A percentile compares a stretch with the other conserved stretches of the same genome.
Evolutionary conservation across 1,140 invertebrate species (phyloP).

Genomic region (Saccostrea glomerata): DNA sequence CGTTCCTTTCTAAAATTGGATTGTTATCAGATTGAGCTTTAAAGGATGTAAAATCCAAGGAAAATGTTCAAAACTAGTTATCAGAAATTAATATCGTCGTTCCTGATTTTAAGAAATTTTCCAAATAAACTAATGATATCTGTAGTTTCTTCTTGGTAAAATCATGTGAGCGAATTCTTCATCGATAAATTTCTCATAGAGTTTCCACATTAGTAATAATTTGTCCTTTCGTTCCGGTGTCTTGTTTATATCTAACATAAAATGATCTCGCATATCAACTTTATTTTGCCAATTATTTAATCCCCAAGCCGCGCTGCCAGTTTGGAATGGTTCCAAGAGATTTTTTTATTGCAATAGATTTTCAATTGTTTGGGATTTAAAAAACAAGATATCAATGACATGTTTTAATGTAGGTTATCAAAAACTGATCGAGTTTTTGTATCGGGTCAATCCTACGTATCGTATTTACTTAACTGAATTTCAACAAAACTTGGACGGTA

Average conservation of each 20-base stretch:
- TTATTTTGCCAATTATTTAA: constrained; percentile 37
- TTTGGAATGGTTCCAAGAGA: constrained; percentile 8
- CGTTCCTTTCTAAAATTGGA: neutral
- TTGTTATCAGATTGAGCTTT: neutral
- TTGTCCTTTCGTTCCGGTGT: neutral
- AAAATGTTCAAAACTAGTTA: neutral
- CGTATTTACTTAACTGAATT: constrained; percentile 5
- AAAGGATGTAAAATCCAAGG: neutral
- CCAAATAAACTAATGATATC: too few relatives aligned
- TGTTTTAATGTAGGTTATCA: neutral
- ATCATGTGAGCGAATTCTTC: neutral
- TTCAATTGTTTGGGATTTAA: constrained; percentile 25
- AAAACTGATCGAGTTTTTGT: neutral
- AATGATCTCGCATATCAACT: neutral
- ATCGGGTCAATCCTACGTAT: neutral
- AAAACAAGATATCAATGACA: constrained; percentile 34
- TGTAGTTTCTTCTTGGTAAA: neutral
- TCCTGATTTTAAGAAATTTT: too few relatives aligned
- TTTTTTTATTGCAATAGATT: constrained; percentile 32
- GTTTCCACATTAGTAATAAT: neutral
- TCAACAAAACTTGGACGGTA: constrained; percentile 5
- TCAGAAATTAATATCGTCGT: too few relatives aligned
- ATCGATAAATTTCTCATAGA: neutral
- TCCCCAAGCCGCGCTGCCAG: neutral
- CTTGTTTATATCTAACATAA: constrained; percentile 18